Conservation (phyloP, 1,140 invertebrate species). For the Cydia pomonella region DNA sequence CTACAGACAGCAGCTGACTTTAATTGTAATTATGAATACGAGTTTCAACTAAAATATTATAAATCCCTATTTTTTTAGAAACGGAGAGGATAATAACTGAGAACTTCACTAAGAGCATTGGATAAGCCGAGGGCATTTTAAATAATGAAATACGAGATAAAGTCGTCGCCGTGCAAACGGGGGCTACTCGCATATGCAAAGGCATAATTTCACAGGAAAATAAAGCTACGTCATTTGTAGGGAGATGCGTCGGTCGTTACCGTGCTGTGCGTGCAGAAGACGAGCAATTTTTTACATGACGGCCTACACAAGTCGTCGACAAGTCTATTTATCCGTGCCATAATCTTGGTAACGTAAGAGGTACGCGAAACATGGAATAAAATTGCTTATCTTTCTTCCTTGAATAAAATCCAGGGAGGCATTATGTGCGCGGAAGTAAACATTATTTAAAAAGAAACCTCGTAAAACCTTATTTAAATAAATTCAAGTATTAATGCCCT, state of each 20-base stretch:
- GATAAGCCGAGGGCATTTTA: not conserved
- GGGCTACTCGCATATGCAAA: not conserved
- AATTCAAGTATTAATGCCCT: not conserved
- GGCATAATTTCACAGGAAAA: not conserved
- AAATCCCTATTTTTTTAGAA: no score
- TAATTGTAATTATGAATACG: no score
- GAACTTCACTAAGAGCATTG: not conserved
- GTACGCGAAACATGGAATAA: not conserved
- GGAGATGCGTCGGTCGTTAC: constrained; percentile 31
- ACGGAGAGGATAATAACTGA: not conserved
- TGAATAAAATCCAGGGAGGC: not conserved
- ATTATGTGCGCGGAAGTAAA: not conserved
- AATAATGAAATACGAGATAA: constrained; percentile 8
- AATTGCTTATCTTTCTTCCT: constrained; percentile 21
- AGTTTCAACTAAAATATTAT: no score
- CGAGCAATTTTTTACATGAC: constrained; percentile 28
- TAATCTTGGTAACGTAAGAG: constrained; percentile 18
- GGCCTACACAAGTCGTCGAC: constrained; percentile 25
- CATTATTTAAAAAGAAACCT: not conserved
- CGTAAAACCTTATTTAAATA: no score
- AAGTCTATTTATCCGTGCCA: constrained; percentile 28
- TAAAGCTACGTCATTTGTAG: constrained; percentile 26
- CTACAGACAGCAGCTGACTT: no score
- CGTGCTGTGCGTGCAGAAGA: constrained; percentile 25
- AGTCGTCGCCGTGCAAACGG: constrained; percentile 10